These are phyloP conservation scores for Asarcornis scutulata DNA, from an alignment of 2,113 vertebrate species.

Conservation along the genomic window DNA sequence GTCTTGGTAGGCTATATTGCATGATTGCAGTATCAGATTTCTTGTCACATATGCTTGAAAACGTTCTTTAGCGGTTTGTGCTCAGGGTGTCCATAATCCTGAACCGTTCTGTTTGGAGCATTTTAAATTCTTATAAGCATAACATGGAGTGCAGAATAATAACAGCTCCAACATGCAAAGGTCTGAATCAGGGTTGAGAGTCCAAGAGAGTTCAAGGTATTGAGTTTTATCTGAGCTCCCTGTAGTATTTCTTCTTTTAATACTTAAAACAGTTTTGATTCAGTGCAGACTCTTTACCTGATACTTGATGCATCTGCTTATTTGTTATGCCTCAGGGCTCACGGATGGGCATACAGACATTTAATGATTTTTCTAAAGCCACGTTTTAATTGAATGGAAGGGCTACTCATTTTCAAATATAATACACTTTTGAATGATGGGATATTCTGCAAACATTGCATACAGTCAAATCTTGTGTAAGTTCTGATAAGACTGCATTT, in stretches of 20 bases:
- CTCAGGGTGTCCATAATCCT: constrained; percentile 9
- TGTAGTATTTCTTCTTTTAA: constrained; percentile 36
- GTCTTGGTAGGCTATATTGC: background rate
- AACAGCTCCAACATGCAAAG: constrained; percentile 11
- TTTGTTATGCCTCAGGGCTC: constrained; percentile 20
- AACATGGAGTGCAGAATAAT: constrained; percentile 17
- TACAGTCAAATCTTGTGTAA: background rate
- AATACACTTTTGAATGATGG: background rate
- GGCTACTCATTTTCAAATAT: constrained; percentile 26
- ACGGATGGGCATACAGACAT: constrained; percentile 37
- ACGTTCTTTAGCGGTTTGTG: background rate
- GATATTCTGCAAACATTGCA: background rate
- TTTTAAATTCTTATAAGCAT: constrained; percentile 36
- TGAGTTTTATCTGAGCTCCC: constrained; percentile 9
- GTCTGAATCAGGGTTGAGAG: constrained; percentile 15
- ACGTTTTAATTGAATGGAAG: constrained; percentile 23
- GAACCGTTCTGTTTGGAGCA: background rate
- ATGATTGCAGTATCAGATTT: constrained; percentile 29
- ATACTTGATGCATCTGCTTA: constrained; percentile 57
- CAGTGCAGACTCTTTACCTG: constrained; percentile 17
- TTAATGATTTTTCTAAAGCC: constrained; percentile 28
- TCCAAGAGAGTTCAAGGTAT: constrained; percentile 34
- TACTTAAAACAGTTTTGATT: constrained; percentile 49
- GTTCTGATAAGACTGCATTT: background rate
- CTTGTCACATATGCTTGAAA: background rate